Evolutionary conservation across 2,113 vertebrate genomes (phyloP).

Genomic region (Paradoxurus hermaphroditus): DNA sequence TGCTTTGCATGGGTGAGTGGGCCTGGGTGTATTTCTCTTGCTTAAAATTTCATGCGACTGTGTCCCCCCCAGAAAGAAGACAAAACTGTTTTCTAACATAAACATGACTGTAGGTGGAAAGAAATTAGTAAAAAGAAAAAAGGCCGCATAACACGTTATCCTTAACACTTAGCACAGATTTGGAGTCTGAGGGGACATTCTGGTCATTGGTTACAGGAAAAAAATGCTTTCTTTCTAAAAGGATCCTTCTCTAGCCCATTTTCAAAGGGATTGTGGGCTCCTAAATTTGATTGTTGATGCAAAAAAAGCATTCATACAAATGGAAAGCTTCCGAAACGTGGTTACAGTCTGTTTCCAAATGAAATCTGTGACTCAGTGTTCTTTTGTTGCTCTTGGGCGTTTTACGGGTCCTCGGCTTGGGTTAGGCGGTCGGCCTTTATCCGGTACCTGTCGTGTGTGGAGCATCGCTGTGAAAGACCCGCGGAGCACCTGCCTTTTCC

Average conservation of each 20-base stretch:
- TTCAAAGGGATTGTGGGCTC: background rate
- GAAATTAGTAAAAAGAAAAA: background rate
- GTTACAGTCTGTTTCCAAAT: background rate
- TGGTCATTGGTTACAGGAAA: background rate
- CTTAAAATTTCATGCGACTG: slow-evolving; percentile 25
- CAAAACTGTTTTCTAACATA: background rate
- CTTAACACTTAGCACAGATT: background rate
- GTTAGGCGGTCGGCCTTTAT: background rate
- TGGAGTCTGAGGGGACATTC: background rate
- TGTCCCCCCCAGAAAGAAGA: background rate
- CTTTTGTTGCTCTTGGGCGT: background rate
- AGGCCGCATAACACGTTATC: background rate
- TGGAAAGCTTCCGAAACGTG: background rate
- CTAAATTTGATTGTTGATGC: background rate
- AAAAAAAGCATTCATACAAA: background rate
- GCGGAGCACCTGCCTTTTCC: too few species aligned
- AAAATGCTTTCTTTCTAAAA: slow-evolving; percentile 7
- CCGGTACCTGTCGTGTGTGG: background rate
- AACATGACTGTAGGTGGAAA: background rate
- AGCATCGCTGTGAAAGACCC: background rate
- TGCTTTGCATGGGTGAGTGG: background rate
- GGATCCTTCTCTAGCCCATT: background rate
- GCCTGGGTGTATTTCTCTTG: background rate
- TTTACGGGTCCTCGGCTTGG: background rate
- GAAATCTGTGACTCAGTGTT: background rate